phyloP scores from a whole-genome alignment of 2,888 invertebrate genomes.

The Acanthococcus lagerstroemiae region DNA sequence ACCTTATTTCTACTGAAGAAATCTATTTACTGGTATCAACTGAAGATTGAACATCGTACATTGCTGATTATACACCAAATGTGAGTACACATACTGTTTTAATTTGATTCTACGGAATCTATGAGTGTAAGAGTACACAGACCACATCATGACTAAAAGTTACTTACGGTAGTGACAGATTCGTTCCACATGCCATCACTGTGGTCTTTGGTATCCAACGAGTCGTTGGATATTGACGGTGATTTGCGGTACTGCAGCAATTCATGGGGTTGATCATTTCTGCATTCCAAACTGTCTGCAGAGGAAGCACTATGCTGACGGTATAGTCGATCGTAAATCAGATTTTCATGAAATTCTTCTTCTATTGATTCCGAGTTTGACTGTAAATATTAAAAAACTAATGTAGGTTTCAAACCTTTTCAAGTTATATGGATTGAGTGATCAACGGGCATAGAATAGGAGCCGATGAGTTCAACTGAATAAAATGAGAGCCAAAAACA shows the following conservation, averaged over 20 bases:
- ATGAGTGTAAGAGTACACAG: too few species aligned
- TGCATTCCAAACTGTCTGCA: constrained; percentile 46
- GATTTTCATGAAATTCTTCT: constrained; percentile 70
- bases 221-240: constrained; percentile 73
- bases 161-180: constrained; percentile 49
- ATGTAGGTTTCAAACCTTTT: not conserved
- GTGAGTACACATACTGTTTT: too few species aligned
- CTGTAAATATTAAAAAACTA: constrained; percentile 26
- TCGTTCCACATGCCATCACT: constrained; percentile 84
- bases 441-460: too few species aligned
- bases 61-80: too few species aligned
- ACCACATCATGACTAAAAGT: too few species aligned
- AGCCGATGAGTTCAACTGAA: too few species aligned
- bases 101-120: too few species aligned
- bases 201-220: constrained; percentile 74
- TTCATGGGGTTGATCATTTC: constrained; percentile 26
- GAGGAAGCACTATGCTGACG: constrained; percentile 62
- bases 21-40: too few species aligned
- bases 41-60: too few species aligned
- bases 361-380: constrained; percentile 39
- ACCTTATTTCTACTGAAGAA: too few species aligned
- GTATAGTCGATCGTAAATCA: constrained; percentile 48
- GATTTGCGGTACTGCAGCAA: constrained; percentile 42
- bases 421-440: constrained; percentile 4
- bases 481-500: too few species aligned